Base-by-base conservation (phyloP, 2,113 vertebrate genomes). In the Coptodon bakossiorum region DNA sequence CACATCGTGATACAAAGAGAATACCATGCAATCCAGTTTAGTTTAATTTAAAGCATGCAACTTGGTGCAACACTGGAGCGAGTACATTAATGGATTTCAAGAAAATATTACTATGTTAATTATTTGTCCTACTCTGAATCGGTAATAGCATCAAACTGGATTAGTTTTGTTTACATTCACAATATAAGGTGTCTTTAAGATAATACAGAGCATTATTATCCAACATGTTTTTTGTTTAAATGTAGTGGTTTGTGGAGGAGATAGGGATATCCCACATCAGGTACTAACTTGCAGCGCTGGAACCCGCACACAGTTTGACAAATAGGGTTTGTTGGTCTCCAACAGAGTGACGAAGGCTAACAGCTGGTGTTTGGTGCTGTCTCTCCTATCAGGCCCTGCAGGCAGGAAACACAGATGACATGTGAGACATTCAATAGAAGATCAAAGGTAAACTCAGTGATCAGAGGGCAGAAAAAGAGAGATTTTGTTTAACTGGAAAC, bases 251-350 rank as follows among this genome's bases (percentile, higher is more conserved):
- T 31, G 57, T 50, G 52, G 9, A 31, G 29, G 52, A 22, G 50
- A 29, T 8, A 11, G 24, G 5, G 12, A 57, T 6, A 19, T 81
- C 63, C 73, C 71, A 73, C 50, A 73, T 71, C 61, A 78, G 86
- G 24, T 27, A 85, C 95, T 80, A 6, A 98, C 98, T 91, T 98
- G 98, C 1, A 99, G 94, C 0, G 98, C 98, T 0, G 98, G 97
- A 5, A 97, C 84, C 1, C 98, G 95, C 10, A 98, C 91, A 0
- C 98, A 98, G 96, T 98, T 99, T 31, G 98, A 96, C 90, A 99
- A 87, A 94, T 98, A 99, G 0, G 97, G 97, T 22, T 97, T 99
- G 96, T 96, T 98, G 91, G 98, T 99, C 95, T 99, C 98, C 90
- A 99, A 91, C 85, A 99, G 95, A 4, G 98, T 98, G 83, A 98